These are phyloP conservation scores for Dendroctonus valens DNA, from an alignment of 1,140 invertebrate genomes.

Conservation along the genomic window DNA sequence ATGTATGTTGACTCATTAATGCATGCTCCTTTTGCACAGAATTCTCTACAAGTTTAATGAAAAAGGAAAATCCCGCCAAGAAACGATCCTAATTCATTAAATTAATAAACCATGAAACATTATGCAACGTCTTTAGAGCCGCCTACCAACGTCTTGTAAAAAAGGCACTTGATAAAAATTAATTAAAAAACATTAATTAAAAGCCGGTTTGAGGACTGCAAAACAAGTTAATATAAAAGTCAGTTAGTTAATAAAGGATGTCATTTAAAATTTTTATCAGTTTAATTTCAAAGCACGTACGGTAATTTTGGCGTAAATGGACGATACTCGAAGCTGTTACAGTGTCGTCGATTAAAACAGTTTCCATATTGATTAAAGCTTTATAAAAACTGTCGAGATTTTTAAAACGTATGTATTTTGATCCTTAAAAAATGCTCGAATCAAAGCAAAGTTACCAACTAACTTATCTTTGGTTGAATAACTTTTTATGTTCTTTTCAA, in stretches of 20 bases:
- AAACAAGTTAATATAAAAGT: constrained; percentile 39
- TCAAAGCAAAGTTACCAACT: no score
- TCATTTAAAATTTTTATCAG: constrained; percentile 41
- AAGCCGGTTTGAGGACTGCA: constrained; percentile 18
- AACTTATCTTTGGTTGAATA: no score
- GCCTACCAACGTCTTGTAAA: constrained; percentile 4
- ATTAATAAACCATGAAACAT: constrained; percentile 10
- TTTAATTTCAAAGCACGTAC: constrained; percentile 40
- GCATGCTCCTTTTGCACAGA: no score
- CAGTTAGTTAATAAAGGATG: constrained; percentile 33
- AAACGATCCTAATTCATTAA: constrained; percentile 5
- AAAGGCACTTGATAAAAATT: constrained; percentile 27
- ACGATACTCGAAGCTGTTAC: constrained; percentile 12
- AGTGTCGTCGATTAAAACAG: constrained; percentile 5
- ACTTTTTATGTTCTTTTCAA: no score
- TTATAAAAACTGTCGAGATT: no score
- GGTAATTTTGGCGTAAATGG: constrained; percentile 38
- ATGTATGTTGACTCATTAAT: no score
- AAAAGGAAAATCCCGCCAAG: not conserved
- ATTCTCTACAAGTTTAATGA: no score
- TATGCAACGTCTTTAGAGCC: constrained; percentile 9
- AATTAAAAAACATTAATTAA: constrained; percentile 38
- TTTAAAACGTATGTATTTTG: no score
- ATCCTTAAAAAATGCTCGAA: no score
- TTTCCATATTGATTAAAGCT: no score